Base-by-base conservation (phyloP, 2,797 vertebrate genomes). In the Gymnoscopelus microlampas region DNA sequence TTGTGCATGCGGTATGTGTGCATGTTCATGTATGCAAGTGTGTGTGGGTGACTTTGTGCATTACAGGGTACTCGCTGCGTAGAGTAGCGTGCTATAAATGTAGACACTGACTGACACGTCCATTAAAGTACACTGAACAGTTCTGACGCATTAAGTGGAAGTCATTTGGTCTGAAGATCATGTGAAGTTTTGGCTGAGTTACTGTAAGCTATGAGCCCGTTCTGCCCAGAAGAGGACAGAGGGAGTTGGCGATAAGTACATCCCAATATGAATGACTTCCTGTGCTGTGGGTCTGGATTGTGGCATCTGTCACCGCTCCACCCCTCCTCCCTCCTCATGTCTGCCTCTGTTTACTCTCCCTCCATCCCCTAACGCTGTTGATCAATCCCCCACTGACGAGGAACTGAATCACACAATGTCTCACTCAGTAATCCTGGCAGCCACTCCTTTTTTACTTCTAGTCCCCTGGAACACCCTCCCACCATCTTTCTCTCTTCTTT, bases 251-350 rank as follows among this genome's bases (percentile, higher is more conserved):
- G 83, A 78, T 87, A 80, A 87, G 81, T 84, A 69, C 87, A 87
- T 87, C 81, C 76, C 77, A 77, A 77, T 90, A 92, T 91, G 87
- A 92, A 93, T 88, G 91, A 92, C 92, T 93, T 93, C 93, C 92
- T 94, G 92, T 81, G 59, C 87, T 81, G 83, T 60, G 81, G 87
- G 89, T 84, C 92, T 93, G 91, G 90, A 92, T 88, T 90, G 88
- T 91, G 91, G 92, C 90, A 92, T 93, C 88, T 90, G 91, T 92
- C 87, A 90, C 71, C 76, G 66, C 63, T 68, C 63, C 51, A 50
- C 74, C 63, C 49, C 60, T 56, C 70, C 10, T 15, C 29, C 3
- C 23, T 56, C 9, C 19, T 7, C 19, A 15, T 10, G 2, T 19
- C 35, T 56, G 11, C 35, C 63, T 53, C 56, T 66, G 53, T 68